A percentile compares a stretch with the other conserved stretches of the same genome.
phyloP scores from a whole-genome alignment of 2,797 vertebrate genomes.

The Bovichtus variegatus region DNA sequence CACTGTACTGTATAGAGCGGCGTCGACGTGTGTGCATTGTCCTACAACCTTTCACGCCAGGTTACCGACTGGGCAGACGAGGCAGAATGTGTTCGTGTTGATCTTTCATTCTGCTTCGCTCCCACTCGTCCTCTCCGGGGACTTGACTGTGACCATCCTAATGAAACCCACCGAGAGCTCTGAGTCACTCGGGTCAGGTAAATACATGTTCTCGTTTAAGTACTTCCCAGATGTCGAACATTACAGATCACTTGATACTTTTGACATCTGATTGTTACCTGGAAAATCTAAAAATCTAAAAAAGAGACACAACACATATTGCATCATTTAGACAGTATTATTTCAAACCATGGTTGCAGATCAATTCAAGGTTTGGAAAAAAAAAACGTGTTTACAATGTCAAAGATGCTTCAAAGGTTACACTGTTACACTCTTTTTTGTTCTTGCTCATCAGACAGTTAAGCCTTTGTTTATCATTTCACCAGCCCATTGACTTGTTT shows the following conservation, averaged over 20 bases:
- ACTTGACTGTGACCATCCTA: constrained; percentile 30
- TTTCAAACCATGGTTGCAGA: neutral
- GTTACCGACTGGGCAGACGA: neutral
- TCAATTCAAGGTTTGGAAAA: neutral
- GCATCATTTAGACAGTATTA: too few relatives aligned
- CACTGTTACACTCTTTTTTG: neutral
- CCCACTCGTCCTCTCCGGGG: constrained; percentile 22
- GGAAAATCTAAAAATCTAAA: neutral
- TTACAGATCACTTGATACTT: neutral
- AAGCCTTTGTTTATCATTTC: neutral
- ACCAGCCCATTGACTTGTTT: neutral
- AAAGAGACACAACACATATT: neutral
- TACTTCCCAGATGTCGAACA: neutral
- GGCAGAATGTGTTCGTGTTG: neutral
- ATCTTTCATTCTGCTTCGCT: constrained; percentile 19
- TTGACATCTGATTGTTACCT: neutral
- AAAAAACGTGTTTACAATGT: neutral
- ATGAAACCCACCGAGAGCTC: constrained; percentile 51
- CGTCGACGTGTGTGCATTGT: neutral
- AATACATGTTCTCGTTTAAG: constrained; percentile 9
- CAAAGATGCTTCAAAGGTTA: neutral
- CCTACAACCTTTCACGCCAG: neutral
- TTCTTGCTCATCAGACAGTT: neutral
- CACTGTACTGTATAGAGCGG: neutral
- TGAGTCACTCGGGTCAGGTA: constrained; percentile 7